Base-by-base conservation (phyloP, 2,888 invertebrate genomes). In the Cartodere bifasciata region DNA sequence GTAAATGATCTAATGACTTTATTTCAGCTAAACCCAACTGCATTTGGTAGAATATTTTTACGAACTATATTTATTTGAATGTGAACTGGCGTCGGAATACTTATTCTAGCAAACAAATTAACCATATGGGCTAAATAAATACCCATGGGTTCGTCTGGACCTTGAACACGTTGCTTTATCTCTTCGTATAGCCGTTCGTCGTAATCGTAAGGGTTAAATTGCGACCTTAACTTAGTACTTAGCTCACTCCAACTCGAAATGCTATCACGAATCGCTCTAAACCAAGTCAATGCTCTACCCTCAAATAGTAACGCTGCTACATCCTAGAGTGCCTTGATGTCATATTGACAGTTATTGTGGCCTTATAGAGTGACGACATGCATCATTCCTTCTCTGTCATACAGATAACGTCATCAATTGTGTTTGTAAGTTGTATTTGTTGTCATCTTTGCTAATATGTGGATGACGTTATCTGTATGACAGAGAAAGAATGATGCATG, bases 111-210 rank as follows among this genome's bases (percentile, higher is more conserved):
- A 29, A 44, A 46, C 10, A 44, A 26, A 16, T 29, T 34, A 2
- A 24, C 29, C 43, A 45, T 45, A 9, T 28, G 35, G 4, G 46
- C 43, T 4, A 48, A 23, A 30, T 45, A 47, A 4, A 42, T 33
- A 10, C 36, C 43, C 7, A 47, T 39, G 4, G 35, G 15, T 29
- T 47, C 43, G 11, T 39, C 20, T 9, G 39, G 29, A 6, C 44
- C 45, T 31, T 48, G 48, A 1, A 39, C 40, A 3, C 46, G 32
- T 10, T 27, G 27, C 10, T 34, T 27, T 11, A 48, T 44, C 23
- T 45, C 42, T 13, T 44, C 38, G 11, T 37, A 37, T 5, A 48
- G 32, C 10, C 29, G 25, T 6, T 45, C 37, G 12, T 46, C 43
- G 26, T 45, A 45, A 29, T 43, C 42, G 4, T 26, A 13, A 2